Base-by-base conservation (phyloP, 2,113 vertebrate genomes). In the Gymnorhina tibicen region DNA sequence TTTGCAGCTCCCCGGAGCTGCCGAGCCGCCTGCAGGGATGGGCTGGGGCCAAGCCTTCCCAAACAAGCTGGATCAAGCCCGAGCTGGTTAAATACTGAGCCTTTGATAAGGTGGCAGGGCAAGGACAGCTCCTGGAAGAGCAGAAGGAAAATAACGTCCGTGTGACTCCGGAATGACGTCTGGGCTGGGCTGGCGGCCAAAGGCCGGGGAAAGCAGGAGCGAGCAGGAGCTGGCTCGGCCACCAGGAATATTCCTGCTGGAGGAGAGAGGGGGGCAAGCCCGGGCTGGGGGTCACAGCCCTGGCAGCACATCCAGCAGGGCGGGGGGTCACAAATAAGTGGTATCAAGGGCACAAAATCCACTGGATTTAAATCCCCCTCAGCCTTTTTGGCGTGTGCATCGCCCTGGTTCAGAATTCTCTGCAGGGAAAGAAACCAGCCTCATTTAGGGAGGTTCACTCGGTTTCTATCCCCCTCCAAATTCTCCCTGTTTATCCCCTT, bases 61-160 rank as follows among this genome's bases (percentile, higher is more conserved):
- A 76, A 66, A n/a, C 37, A 23, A 87, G 82, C 73, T 81, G 88
- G 42, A 32, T 44, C 91, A 53, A 85, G 86, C 66, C 64, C 62
- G 28, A 91, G 52, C 76, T 83, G 72, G 64, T 83, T 50, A 55
- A 92, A 93, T 73, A 59, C 84, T 59, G 64, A 88, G 84, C 68
- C 79, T 93, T 92, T 92, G 95, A 89, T 86, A 89, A 86, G 87
- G 55, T 41, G 62, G 89, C 66, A 83, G 58, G 33, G 80, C 50
- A 89, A 63, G 76, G 92, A 89, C 18, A 91, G 42, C 94, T 96
- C 47, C 92, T 91, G 89, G 95, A 86, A 42, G 67, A 72, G 70
- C 8, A 17, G 91, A 49, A 63, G 83, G 89, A 75, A 86, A 94
- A 88, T 18, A n/a, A 86, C 3, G 6, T 85, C 60, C 15, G 74